A percentile compares a stretch with the other conserved stretches of the same genome.
These are phyloP conservation scores for Lasioglossum leucozonium DNA, from an alignment of 2,888 invertebrate genomes.

Conservation along the genomic window DNA sequence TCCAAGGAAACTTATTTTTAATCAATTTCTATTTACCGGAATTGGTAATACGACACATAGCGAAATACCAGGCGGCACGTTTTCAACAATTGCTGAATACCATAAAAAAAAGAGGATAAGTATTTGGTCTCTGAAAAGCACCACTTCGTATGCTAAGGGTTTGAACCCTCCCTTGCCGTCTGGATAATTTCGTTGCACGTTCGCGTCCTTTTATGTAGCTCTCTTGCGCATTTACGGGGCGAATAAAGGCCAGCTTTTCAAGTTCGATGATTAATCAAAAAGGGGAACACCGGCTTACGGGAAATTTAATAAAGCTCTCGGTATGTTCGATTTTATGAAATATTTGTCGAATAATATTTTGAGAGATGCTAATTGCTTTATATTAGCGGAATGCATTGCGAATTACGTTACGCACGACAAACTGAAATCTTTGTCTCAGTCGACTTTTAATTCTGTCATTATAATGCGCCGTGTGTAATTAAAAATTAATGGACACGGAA, in stretches of 20 bases:
- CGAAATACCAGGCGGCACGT: too few species aligned
- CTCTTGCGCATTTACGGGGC: neutral
- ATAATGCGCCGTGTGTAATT: neutral
- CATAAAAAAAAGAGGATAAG: neutral
- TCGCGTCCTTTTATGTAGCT: neutral
- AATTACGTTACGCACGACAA: neutral
- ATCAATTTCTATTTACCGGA: neutral
- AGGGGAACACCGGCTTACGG: neutral
- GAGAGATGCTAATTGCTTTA: neutral
- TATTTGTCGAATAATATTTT: neutral
- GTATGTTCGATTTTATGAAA: neutral
- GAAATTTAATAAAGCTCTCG: neutral
- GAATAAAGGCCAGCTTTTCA: neutral
- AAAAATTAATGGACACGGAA: neutral
- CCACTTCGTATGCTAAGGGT: neutral
- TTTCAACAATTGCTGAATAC: neutral
- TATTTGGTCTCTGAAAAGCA: neutral
- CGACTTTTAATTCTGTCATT: neutral
- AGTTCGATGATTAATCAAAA: neutral
- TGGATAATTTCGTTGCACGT: neutral
- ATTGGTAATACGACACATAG: neutral
- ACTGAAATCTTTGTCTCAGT: neutral
- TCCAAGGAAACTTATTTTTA: too few species aligned
- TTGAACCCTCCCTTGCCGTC: neutral
- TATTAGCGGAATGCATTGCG: neutral